These are phyloP conservation scores for Cladopsammia gracilis DNA, from an alignment of 64 coral and sea anemone genomes.

Conservation along the genomic window DNA sequence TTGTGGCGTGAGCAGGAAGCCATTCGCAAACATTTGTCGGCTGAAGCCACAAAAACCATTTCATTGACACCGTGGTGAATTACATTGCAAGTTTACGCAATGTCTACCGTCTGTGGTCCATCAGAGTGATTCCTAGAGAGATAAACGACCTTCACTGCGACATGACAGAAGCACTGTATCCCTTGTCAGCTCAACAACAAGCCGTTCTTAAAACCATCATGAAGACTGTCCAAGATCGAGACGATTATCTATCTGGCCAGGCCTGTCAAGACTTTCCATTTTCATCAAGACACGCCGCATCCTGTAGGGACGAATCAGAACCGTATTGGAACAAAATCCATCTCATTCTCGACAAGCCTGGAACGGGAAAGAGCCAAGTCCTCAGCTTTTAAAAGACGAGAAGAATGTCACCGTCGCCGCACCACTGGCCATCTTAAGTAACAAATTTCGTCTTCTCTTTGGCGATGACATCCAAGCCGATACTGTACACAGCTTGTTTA, in stretches of 20 bases:
- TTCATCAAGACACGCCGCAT: neutral
- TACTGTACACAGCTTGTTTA: constrained; percentile 34
- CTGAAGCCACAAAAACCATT: neutral
- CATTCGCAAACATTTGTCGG: neutral
- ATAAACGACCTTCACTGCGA: neutral
- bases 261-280: too few species aligned
- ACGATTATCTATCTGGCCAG: too few species aligned
- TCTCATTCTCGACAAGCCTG: constrained; percentile 23
- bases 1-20: too few species aligned
- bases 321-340: neutral
- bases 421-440: constrained; percentile 1
- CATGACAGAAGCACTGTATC: neutral
- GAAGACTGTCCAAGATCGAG: too few species aligned
- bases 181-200: too few species aligned
- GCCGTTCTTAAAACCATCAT: neutral
- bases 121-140: neutral
- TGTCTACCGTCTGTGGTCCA: neutral
- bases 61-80: constrained; percentile 22
- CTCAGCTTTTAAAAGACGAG: neutral
- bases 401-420: neutral
- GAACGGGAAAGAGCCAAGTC: constrained; percentile 38
- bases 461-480: neutral
- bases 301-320: neutral
- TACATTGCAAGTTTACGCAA: neutral
- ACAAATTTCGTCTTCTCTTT: neutral